Evolutionary conservation across 2,113 vertebrate species (phyloP), one percentile per base, ranked within the genome.

Genomic region (Pelvicachromis taeniatus): DNA sequence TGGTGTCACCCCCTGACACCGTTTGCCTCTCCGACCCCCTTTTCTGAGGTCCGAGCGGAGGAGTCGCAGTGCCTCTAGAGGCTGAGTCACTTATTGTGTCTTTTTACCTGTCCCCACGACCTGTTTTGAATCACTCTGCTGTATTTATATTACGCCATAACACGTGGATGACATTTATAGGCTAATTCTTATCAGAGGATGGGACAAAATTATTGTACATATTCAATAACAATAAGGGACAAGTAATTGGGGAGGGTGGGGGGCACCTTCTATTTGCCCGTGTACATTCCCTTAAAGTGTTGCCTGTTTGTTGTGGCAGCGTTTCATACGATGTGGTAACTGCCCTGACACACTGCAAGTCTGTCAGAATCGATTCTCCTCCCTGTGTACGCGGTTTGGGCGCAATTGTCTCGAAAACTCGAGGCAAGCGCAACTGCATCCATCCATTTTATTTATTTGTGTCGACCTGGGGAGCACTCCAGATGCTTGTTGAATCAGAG

Each of bases 251-350:
- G 26, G 45, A 48, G 70, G 19, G 33, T 40, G 50, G 9, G 29
- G 7, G 58, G 58, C 42, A 31, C 68, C 42, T 59, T 77, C 68
- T 12, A 83, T 78, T 82, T 86, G 65, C 81, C 85, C 26, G 1
- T 78, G 84, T 80, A 87, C 89, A 91, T 92, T 93, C 90, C 93
- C 88, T 90, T 33, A 52, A 58, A 50, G 42, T 54, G 65, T 88
- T 84, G 75, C 59, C 73, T 63, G 42, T 87, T 84, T 73, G 45
- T 33, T 65, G 59, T 68, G 80, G 80, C 78, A 75, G 56, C 59
- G 70, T 86, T 82, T 83, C 78, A 52, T 45, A 26, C 26, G 45
- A 75, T n/a, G 81, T 59, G 80, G 82, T 83, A 35, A 84, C 80
- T 63, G 81, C 87, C 86, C 85, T 12, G 78, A 58, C 81, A 56